Evolutionary conservation across 2,888 invertebrate species (phyloP).

Genomic region (Troilus luridus): DNA sequence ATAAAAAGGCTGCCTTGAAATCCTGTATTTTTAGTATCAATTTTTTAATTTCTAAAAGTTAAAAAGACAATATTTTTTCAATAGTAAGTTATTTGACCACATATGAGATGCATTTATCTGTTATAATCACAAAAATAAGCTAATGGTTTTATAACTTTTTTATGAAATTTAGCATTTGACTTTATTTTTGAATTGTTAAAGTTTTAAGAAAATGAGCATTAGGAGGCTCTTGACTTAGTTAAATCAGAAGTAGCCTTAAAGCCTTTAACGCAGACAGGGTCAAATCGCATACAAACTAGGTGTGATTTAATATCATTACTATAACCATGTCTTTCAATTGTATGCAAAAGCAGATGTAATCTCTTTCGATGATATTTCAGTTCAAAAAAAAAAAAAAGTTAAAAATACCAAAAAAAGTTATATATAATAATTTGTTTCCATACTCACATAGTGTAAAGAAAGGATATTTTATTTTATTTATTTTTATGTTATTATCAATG

Average conservation of each 20-base stretch:
- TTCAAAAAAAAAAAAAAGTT: constrained; percentile 47
- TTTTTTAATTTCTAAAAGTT: constrained; percentile 55
- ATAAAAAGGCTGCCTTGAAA: constrained; percentile 58
- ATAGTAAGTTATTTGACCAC: constrained; percentile 59
- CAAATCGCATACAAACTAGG: constrained; percentile 65
- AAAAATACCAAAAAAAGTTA: constrained; percentile 24
- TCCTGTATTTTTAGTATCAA: constrained; percentile 55
- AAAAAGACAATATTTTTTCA: constrained; percentile 60
- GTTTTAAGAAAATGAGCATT: constrained; percentile 49
- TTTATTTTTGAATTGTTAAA: constrained; percentile 59
- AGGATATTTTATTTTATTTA: constrained; percentile 48
- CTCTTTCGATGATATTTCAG: constrained; percentile 54
- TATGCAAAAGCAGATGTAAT: constrained; percentile 61
- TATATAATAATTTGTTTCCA: constrained; percentile 52
- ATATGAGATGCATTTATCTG: constrained; percentile 62
- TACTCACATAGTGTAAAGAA: constrained; percentile 44
- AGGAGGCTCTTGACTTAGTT: constrained; percentile 59
- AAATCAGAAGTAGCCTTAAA: constrained; percentile 63
- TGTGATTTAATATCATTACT: constrained; percentile 65
- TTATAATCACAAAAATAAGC: constrained; percentile 61
- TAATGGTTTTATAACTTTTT: constrained; percentile 61
- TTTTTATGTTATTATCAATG: constrained; percentile 51
- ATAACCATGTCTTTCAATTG: constrained; percentile 66
- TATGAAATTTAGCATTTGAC: constrained; percentile 63
- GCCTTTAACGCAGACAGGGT: constrained; percentile 64